phyloP scores from a whole-genome alignment of 1,140 invertebrate species.

The Tetraneura akinire region DNA sequence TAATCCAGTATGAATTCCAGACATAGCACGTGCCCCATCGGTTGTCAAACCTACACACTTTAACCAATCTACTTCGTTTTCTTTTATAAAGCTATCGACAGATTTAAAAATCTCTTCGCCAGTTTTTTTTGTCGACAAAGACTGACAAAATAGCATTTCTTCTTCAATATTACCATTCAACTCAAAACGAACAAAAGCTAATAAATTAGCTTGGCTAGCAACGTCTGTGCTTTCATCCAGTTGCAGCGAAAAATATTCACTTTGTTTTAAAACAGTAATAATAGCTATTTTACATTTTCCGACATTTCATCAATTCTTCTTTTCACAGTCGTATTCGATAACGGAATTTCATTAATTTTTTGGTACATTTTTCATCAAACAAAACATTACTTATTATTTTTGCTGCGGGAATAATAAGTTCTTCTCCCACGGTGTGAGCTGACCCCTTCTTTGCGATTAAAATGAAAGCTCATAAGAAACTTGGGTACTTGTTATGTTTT shows the following conservation, averaged over 20 bases:
- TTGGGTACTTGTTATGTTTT: too few species aligned
- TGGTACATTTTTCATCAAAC: too few species aligned
- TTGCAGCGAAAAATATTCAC: conserved; percentile 51
- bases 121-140: conserved; percentile 7
- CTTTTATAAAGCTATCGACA: conserved; percentile 26
- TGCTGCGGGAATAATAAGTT: too few species aligned
- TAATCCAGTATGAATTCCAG: conserved; percentile 26
- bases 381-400: too few species aligned
- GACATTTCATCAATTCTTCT: conserved; percentile 37
- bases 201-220: conserved; percentile 41
- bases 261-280: conserved; percentile 22
- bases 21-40: conserved; percentile 48
- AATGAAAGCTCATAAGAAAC: too few species aligned
- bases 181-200: conserved; percentile 51
- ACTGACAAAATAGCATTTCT: conserved; percentile 40
- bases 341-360: conserved; percentile 44
- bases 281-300: too few species aligned
- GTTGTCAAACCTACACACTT: conserved; percentile 44
- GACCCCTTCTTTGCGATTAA: too few species aligned
- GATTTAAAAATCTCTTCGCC: conserved; percentile 29
- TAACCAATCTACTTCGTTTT: conserved; percentile 37
- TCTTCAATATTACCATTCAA: conserved; percentile 25
- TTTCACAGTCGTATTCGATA: conserved; percentile 50
- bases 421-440: too few species aligned
- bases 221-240: conserved; percentile 52